These are phyloP conservation scores for Chamaetylas fuelleborni DNA, from an alignment of 2,113 vertebrate genomes.

Conservation along the genomic window DNA sequence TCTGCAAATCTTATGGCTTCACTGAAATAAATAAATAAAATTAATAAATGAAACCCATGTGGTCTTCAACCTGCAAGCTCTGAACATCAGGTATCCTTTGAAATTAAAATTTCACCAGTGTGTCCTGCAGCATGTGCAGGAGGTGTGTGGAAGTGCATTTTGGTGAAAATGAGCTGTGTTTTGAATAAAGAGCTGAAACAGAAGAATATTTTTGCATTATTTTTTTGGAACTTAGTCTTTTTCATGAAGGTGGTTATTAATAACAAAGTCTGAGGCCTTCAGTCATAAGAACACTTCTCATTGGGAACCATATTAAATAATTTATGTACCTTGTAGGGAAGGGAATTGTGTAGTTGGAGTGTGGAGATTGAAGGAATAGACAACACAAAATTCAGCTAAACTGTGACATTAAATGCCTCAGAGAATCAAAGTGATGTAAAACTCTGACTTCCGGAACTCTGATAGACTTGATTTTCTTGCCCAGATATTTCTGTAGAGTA, in stretches of 20 bases:
- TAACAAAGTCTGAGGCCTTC: neutral
- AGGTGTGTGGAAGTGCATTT: neutral
- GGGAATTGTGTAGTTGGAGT: accelerated
- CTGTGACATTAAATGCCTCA: neutral
- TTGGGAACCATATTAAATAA: neutral
- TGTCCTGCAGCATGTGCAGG: neutral
- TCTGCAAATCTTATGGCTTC: neutral
- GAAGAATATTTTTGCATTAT: neutral
- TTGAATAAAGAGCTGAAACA: neutral
- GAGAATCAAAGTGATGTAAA: neutral
- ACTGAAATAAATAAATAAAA: neutral
- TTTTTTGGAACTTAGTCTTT: neutral
- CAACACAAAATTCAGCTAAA: neutral
- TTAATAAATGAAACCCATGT: neutral
- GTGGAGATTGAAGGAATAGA: neutral
- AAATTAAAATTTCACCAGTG: neutral
- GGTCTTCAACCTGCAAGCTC: neutral
- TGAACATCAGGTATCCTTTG: neutral
- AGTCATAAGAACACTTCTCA: neutral
- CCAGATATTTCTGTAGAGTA: neutral
- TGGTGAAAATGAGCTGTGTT: neutral
- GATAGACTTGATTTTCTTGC: neutral
- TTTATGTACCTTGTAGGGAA: neutral
- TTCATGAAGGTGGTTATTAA: neutral
- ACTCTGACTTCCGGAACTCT: neutral